Base-by-base conservation (phyloP, 2,797 vertebrate species). In the Buceros bicornis region DNA sequence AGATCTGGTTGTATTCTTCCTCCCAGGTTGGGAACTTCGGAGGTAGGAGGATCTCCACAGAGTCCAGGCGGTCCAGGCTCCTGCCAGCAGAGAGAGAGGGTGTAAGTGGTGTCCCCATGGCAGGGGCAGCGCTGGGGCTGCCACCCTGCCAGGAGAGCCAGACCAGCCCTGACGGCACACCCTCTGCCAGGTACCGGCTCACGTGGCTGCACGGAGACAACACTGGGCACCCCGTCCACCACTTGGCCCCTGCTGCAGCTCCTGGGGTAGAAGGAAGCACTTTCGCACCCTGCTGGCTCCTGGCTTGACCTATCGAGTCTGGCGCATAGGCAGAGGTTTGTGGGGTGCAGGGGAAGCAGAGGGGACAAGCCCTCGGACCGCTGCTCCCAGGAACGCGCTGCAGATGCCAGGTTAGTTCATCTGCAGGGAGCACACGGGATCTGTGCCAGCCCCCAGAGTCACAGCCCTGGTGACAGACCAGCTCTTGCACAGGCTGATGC, bases 41-140 rank as follows among this genome's bases (percentile, higher is more conserved):
- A 85, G 98, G 98, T 94, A 98, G 94, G 47, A 99, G 97, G 81
- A 98, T 99, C 88, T 98, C 99, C 1, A 99, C 98, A 79, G 99
- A 99, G 98, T 99, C 99, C 90, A 99, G 97, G 97, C 98, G 99
- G 97, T 99, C 99, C 97, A 99, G 98, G 98, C 99, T 99, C 97
- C 98, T 99, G 97, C 98, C 70, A 98, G 94, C 95, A 92, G 60
- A 81, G 88, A 89, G n/a, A 66, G 56, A 88, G 42, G 25, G 45
- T 11, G 76, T 96, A 58, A 96, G 67, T 37, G 53, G 29, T 33
- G n/a, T 74, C 22, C 67, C 40, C 62, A 24, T 0, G 11, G 60
- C 5, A 0, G 11, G 17, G 48, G 21, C 19, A 26, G 33, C 0
- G 8, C 40, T 35, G 31, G 29, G 31, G 19, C 67, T 90, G 37